Base-by-base conservation (phyloP, 2,113 vertebrate species). In the Neotoma lepida region DNA sequence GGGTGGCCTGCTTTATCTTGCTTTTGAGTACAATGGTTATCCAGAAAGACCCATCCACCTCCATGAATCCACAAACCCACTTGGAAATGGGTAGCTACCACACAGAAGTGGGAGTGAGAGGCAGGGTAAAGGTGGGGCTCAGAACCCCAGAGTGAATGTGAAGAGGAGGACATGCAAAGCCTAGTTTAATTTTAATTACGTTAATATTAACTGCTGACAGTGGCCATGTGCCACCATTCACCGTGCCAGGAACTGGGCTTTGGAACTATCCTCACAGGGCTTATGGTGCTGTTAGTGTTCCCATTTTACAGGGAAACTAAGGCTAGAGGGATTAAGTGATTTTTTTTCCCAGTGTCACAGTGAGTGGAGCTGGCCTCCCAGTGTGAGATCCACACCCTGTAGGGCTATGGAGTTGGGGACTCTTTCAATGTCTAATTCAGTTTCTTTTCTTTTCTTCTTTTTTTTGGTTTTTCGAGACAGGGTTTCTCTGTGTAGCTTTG, bases 251-350 rank as follows among this genome's bases (percentile, higher is more conserved):
- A 49, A 61, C n/a, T 76, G 30, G 44, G 68, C 70, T 87, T 89
- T 66, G 66, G 26, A 68, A 68, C 70, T 88, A 63, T 92, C 46
- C 26, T 87, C 56, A 76, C 13, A 41, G 76, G 56, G 46, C 28
- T 93, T 64, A 66, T 15, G 44, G 66, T 39, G 44, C 8, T 39
- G 22, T 76, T 71, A 89, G 64, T 33, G 6, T 58, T 87, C 54
- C 68, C 46, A 71, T 68, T 84, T 93, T 88, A 94, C 9, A 89
- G 56, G 77, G 24, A 87, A 92, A 95, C 78, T 61, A 88, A 96
- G 49, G 54, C 49, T 70, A 58, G 46, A 39, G 74, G 86, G 35
- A 20, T 68, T 7, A 56, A 41, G 35, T 44, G 66, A 17, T 78
- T 61, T 44, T 39, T 20, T 22, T 4, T 9, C 5, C 22, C 6